Evolutionary conservation across 2,888 invertebrate genomes (phyloP).

Genomic region (Notodonta ziczac): DNA sequence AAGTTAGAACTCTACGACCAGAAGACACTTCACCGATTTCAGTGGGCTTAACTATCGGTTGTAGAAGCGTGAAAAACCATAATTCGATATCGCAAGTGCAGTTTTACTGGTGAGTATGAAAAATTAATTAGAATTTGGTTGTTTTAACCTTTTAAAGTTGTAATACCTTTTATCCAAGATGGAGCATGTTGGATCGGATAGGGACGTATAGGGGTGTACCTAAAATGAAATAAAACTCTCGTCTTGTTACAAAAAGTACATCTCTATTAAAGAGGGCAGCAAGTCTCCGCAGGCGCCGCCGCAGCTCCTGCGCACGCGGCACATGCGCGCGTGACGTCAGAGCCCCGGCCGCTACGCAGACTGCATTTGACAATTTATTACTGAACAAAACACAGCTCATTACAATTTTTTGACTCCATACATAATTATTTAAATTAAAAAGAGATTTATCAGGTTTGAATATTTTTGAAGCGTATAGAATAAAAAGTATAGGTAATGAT

Average conservation of each 20-base stretch:
- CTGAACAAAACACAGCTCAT: conserved; percentile 35
- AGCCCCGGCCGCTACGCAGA: conserved; percentile 10
- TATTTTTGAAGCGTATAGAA: neutral
- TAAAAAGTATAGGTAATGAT: no score
- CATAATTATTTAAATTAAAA: neutral
- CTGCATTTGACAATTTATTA: conserved; percentile 20
- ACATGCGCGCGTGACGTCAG: neutral
- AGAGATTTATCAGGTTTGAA: neutral
- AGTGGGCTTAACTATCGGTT: no score
- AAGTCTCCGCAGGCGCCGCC: conserved; percentile 10
- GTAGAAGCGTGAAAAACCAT: no score
- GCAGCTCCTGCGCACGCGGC: conserved; percentile 2
- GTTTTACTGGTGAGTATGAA: no score
- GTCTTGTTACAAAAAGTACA: conserved; percentile 69
- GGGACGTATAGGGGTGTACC: neutral
- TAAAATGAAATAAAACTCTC: conserved; percentile 46
- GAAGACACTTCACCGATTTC: no score
- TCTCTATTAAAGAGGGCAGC: conserved; percentile 66
- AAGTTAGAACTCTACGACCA: no score
- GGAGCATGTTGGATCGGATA: no score
- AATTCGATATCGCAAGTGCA: no score
- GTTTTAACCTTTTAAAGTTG: no score
- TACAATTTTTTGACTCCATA: conserved; percentile 49
- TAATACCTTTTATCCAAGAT: no score
- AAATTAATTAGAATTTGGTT: no score